Percentiles rank a stretch among this genome's conserved stretches.
These are phyloP conservation scores for Camptogramma bilineatum DNA, from an alignment of 2,888 invertebrate species.

Conservation along the genomic window DNA sequence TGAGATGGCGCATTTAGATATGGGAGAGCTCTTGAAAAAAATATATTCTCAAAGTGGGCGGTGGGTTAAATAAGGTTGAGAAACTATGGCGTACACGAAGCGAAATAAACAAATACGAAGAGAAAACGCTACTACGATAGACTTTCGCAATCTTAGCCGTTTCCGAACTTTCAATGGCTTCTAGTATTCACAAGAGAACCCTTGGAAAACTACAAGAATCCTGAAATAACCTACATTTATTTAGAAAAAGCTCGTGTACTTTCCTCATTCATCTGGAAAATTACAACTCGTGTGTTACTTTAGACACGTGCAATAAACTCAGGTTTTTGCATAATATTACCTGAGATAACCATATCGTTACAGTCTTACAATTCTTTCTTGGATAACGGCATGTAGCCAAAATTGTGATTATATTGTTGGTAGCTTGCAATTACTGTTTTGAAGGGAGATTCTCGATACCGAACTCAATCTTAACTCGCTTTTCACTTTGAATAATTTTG, in stretches of 20 bases:
- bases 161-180: neutral
- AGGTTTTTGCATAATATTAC: neutral
- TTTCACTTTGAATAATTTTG: too few relatives aligned
- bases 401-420: neutral
- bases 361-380: neutral
- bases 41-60: too few relatives aligned
- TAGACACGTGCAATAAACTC: neutral
- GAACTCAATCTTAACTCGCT: too few relatives aligned
- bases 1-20: too few relatives aligned
- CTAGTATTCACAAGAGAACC: neutral
- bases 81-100: neutral
- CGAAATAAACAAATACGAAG: neutral
- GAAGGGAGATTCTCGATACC: too few relatives aligned
- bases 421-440: neutral
- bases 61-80: too few relatives aligned
- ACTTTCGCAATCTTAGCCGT: neutral
- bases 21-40: too few relatives aligned
- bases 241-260: neutral
- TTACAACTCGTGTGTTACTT: neutral
- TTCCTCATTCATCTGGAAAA: neutral
- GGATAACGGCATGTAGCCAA: neutral
- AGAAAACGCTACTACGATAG: neutral
- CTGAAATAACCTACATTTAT: neutral
- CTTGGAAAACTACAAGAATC: neutral
- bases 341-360: neutral